Evolutionary conservation across 2,113 vertebrate species (phyloP), one percentile per base, ranked within the genome.

Genomic region (Rhabdomys dilectus): DNA sequence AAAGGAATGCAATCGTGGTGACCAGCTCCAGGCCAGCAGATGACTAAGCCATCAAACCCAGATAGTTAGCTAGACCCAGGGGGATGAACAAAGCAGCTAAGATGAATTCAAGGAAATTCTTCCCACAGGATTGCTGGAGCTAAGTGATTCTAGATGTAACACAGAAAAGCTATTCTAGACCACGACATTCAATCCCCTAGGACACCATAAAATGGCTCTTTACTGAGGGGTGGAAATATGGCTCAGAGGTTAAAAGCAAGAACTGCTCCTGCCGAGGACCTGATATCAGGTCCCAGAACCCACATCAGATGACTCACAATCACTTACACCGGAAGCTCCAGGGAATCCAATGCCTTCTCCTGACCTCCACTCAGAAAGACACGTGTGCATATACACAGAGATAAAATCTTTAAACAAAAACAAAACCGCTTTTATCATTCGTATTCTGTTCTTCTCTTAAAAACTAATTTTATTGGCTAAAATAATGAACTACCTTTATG

Each of bases 31-130:
- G 45, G 19, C 68, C 60, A 58, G 26, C n/a, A 73, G 34, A 84
- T 78, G 75, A 94, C 73, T 82, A 77, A 88, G 82, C 72, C 53
- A 60, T 51, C 78, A 21, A 36, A 93, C 66, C 26, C 53, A n/a
- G 51, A 64, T 3, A 73, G 72, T 72, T 1, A 15, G 91, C 56
- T 24, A 80, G 26, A 42, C 77, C 48, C 78, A 93, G 73, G 73
- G 78, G 17, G 91, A 36, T 0, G 3, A 93, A 96, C 62, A n/a
- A 45, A 87, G 53, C 24, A 72, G 58, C 58, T 81, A 91, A 77
- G 76, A 85, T 36, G 86, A 88, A 85, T 4, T 48, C 85, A 93
- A 95, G 48, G 45, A 95, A 97, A 86, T 78, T 53, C n/a, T 72
- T 88, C 72, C 85, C 36, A 88, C 34, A 93, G 48, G 53, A 88